These are phyloP conservation scores for Peromyscus melanophrys DNA, from an alignment of 2,797 vertebrate genomes.

Conservation along the genomic window DNA sequence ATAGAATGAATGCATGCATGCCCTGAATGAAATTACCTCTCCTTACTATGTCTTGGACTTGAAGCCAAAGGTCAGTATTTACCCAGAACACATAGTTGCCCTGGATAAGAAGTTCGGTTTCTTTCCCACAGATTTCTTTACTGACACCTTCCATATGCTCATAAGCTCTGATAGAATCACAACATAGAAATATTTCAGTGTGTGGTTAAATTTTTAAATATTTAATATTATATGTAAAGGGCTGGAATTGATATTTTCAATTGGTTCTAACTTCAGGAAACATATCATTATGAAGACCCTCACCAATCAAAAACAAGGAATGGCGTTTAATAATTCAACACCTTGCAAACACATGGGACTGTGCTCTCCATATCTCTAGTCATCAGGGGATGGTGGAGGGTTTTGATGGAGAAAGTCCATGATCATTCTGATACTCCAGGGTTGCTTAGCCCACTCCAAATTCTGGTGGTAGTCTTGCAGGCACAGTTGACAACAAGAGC, in stretches of 20 bases:
- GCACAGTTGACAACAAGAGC: not conserved
- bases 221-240: conserved; percentile 57
- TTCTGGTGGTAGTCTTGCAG: not conserved
- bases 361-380: not conserved
- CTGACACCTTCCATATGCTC: not conserved
- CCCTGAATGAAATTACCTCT: not conserved
- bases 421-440: not conserved
- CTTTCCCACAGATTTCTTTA: not conserved
- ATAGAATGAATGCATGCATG: not conserved
- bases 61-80: not conserved
- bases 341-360: not conserved
- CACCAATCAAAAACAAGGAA: conserved; percentile 33
- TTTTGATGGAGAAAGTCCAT: not conserved
- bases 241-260: conserved; percentile 60
- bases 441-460: not conserved
- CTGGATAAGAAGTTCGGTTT: not conserved
- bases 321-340: conserved; percentile 49
- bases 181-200: conserved; percentile 38
- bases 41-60: not conserved
- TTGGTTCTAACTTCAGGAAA: conserved; percentile 55
- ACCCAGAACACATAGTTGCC: not conserved
- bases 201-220: conserved; percentile 57
- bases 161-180: conserved; percentile 30
- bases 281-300: conserved; percentile 38
- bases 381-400: not conserved